phyloP scores from a whole-genome alignment of 1,140 invertebrate genomes.

The Microplitis demolitor region DNA sequence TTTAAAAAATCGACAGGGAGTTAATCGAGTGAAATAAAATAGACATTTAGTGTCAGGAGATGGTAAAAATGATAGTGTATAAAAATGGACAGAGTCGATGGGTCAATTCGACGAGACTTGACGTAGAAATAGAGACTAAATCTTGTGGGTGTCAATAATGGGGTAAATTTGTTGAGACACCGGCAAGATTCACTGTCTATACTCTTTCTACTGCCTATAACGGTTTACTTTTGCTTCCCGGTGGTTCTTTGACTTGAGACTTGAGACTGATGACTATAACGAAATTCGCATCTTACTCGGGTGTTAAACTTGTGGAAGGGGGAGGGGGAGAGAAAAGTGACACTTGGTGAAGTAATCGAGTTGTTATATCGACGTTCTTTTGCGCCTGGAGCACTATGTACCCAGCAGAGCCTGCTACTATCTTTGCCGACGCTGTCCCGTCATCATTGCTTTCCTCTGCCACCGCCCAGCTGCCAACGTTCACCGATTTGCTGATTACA shows the following conservation, averaged over 20 bases:
- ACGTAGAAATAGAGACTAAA: conserved; percentile 8
- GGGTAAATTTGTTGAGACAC: conserved; percentile 4
- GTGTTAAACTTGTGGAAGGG: not conserved
- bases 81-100: no score
- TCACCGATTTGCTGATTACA: conserved; percentile 28
- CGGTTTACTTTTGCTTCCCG: no score
- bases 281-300: conserved; percentile 1
- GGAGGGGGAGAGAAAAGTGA: not conserved
- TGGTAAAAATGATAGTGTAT: no score
- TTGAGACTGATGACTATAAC: conserved; percentile 1
- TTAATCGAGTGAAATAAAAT: no score
- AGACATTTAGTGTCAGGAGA: no score
- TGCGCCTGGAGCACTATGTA: not conserved
- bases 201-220: not conserved
- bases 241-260: not conserved
- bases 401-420: not conserved
- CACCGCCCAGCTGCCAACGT: conserved; percentile 7
- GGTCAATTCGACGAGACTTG: conserved; percentile 1
- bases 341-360: conserved; percentile 21
- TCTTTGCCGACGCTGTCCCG: not conserved
- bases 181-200: not conserved
- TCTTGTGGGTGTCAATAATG: conserved; percentile 13
- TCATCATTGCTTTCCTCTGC: not conserved
- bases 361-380: conserved; percentile 17
- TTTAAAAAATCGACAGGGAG: no score